phyloP scores from a whole-genome alignment of 2,797 vertebrate genomes.

The Oreortyx pictus region DNA sequence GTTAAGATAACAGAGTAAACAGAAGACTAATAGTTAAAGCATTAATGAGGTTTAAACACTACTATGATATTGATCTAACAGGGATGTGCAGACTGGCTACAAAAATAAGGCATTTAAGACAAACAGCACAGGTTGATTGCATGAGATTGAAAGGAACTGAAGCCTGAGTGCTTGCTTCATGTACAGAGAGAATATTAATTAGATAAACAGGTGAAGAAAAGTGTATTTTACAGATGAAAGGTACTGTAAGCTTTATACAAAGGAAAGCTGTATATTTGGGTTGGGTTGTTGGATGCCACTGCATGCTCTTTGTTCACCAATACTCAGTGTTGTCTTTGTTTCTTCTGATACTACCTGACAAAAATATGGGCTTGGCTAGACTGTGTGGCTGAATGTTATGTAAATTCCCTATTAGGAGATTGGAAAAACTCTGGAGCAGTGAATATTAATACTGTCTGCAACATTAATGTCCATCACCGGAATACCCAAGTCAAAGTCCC shows the following conservation, averaged over 20 bases:
- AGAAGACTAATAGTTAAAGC: neutral
- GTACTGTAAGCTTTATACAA: neutral
- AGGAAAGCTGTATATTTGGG: neutral
- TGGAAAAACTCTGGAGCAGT: neutral
- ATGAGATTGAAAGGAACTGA: neutral
- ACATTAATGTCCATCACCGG: neutral
- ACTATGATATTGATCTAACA: neutral
- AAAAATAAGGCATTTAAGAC: neutral
- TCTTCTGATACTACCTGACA: neutral
- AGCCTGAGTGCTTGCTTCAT: neutral
- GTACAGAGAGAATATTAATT: neutral
- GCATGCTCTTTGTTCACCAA: neutral
- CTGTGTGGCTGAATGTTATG: neutral
- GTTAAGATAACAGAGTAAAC: neutral
- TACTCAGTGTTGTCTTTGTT: neutral
- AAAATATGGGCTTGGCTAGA: neutral
- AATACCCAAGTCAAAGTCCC: neutral
- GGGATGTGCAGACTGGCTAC: neutral
- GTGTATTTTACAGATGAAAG: neutral
- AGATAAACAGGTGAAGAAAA: neutral
- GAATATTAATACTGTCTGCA: neutral
- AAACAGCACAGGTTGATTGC: neutral
- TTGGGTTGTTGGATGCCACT: neutral
- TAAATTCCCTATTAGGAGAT: neutral
- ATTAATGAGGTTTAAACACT: neutral